Base-by-base conservation (phyloP, 2,797 vertebrate species). In the Phoebastria nigripes region DNA sequence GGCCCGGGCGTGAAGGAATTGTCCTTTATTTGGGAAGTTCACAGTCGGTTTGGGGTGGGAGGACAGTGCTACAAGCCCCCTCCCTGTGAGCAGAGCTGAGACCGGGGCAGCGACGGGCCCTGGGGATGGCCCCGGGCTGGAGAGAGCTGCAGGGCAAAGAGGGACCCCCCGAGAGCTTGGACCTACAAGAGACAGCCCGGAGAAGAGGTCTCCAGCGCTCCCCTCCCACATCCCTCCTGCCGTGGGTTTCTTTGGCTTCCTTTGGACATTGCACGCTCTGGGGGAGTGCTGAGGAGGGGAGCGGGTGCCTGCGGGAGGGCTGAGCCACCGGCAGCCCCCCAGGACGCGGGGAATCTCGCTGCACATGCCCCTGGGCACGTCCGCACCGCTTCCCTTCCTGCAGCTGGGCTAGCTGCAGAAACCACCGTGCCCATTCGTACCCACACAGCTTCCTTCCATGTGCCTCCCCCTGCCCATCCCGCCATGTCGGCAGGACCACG, bases 1-100 rank as follows among this genome's bases (percentile, higher is more conserved):
- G 13, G 10, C 54, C 3, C 0, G 0, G 54, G 7, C 0, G 2
- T 18, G 79, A 79, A 76, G 85, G 87, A 96, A 79, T 77, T 51
- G 55, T 94, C 89, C 67, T 96, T 97, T 97, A 97, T 96, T 97
- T 42, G 90, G 89, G 95, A 62, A 67, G 65, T 95, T 95, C 95
- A 96, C 96, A 96, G 95, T 96, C 37, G 19, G 61, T 89, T 58
- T 65, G 29, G 90, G 91, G 74, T 15, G 26, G 76, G 31, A 69
- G 74, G 46, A 63, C 37, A 92, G 76, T 77, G 87, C 71, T 82
- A 76, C 84, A 35, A 20, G 37, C 8, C n/a, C 78, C 66, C 35
- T 4, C 19, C 9, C 21, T 29, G 2, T 0, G 29, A 88, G 92
- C 59, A 59, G 92, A 93, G 85, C 82, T 62, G 85, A 58, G 82